These are phyloP conservation scores for Agonopterix arenella DNA, from an alignment of 2,888 invertebrate species.

Conservation along the genomic window DNA sequence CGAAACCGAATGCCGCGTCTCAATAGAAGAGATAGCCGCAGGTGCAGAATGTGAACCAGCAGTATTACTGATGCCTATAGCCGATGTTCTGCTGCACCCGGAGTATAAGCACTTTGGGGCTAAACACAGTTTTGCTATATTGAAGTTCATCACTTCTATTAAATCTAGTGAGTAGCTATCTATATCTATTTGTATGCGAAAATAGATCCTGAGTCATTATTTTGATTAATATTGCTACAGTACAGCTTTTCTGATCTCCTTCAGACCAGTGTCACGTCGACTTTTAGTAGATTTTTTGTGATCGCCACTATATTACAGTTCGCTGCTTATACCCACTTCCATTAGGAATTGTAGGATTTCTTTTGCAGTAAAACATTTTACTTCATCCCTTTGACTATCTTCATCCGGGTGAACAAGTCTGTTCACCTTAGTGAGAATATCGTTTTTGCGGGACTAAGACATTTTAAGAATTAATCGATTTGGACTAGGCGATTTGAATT, in stretches of 20 bases:
- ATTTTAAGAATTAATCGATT: too few relatives aligned
- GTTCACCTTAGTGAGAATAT: too few relatives aligned
- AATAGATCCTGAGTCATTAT: constrained; percentile 14
- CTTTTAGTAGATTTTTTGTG: too few relatives aligned
- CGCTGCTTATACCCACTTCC: too few relatives aligned
- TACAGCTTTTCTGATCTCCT: not conserved
- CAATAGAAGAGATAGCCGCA: constrained; percentile 24
- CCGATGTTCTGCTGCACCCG: constrained; percentile 58
- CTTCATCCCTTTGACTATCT: too few relatives aligned
- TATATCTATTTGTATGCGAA: constrained; percentile 42
- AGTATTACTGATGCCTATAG: constrained; percentile 50
- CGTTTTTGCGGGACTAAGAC: too few relatives aligned
- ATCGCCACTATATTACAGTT: too few relatives aligned
- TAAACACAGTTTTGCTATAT: constrained; percentile 43
- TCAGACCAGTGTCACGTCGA: too few relatives aligned
- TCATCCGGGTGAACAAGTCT: too few relatives aligned
- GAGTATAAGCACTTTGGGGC: constrained; percentile 58
- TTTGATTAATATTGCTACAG: not conserved
- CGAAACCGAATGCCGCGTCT: constrained; percentile 43
- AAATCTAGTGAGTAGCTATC: constrained; percentile 54
- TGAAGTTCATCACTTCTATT: constrained; percentile 46
- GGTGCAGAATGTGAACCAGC: constrained; percentile 47
- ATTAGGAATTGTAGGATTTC: too few relatives aligned
- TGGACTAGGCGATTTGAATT: too few relatives aligned
- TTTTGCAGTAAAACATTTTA: too few relatives aligned